A percentile compares a stretch with the other conserved stretches of the same genome.
Evolutionary conservation across 2,888 invertebrate genomes (phyloP).

Genomic region (Hedychridium roseum): DNA sequence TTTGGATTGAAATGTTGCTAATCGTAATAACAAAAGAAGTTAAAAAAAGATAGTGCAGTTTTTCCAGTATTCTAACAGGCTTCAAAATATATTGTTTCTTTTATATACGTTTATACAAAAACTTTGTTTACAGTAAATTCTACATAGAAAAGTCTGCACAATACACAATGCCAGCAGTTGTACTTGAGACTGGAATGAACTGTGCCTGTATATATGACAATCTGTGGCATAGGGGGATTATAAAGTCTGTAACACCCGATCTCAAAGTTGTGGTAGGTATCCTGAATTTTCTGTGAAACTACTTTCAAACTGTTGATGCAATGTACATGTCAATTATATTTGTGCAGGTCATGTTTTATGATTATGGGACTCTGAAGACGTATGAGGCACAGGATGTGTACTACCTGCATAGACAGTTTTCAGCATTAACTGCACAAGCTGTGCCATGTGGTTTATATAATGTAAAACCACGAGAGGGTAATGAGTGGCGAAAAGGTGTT

Average conservation of each 20-base stretch:
- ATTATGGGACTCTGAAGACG: constrained; percentile 54
- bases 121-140: constrained; percentile 37
- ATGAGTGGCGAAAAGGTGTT: constrained; percentile 39
- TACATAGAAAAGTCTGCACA: constrained; percentile 27
- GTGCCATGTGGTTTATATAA: constrained; percentile 55
- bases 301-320: no score
- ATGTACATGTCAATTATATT: no score
- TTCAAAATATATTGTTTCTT: no score
- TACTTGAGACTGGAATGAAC: constrained; percentile 51
- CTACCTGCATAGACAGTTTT: constrained; percentile 51
- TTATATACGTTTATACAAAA: not conserved
- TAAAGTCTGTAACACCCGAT: constrained; percentile 48
- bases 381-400: constrained; percentile 41
- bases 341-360: constrained; percentile 56
- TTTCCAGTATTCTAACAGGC: no score
- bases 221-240: constrained; percentile 54
- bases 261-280: constrained; percentile 48
- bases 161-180: constrained; percentile 45
- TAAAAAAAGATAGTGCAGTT: no score
- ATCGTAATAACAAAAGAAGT: no score
- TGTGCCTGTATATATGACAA: constrained; percentile 49
- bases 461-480: constrained; percentile 36
- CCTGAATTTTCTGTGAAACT: no score
- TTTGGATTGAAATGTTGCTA: no score
- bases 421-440: constrained; percentile 51